phyloP scores from a whole-genome alignment of 2,797 vertebrate species.

The Lithobates sylvaticus region DNA sequence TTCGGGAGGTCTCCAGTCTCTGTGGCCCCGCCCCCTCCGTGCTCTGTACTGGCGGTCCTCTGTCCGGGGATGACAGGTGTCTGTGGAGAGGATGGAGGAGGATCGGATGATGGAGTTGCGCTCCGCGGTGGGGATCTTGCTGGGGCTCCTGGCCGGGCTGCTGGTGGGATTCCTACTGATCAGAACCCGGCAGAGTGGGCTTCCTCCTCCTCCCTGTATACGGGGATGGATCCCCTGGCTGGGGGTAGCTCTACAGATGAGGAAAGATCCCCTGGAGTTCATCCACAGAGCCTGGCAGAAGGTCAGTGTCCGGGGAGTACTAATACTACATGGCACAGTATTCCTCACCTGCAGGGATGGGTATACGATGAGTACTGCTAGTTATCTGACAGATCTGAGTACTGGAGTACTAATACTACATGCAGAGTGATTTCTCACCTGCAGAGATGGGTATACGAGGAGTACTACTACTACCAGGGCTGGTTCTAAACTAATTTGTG shows the following conservation, averaged over 20 bases:
- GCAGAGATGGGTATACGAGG: no score
- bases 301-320: slow-evolving; percentile 65
- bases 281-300: slow-evolving; percentile 78
- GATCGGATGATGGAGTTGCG: slow-evolving; percentile 44
- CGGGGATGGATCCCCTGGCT: slow-evolving; percentile 86
- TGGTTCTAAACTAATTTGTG: no score
- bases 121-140: slow-evolving; percentile 66
- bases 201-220: slow-evolving; percentile 76
- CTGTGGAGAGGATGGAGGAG: slow-evolving; percentile 26
- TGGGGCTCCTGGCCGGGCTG: slow-evolving; percentile 37
- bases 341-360: no score
- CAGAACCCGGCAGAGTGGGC: slow-evolving; percentile 50
- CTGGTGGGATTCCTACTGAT: slow-evolving; percentile 16
- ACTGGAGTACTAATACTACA: no score
- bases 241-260: slow-evolving; percentile 80
- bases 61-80: neutral
- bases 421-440: no score
- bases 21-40: neutral
- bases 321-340: no score
- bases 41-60: neutral
- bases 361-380: no score
- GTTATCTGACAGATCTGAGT: no score
- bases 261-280: slow-evolving; percentile 81
- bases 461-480: no score
- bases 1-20: neutral